Evolutionary conservation across 2,113 vertebrate species (phyloP), one percentile per base, ranked within the genome.

Genomic region (Lates calcarifer): DNA sequence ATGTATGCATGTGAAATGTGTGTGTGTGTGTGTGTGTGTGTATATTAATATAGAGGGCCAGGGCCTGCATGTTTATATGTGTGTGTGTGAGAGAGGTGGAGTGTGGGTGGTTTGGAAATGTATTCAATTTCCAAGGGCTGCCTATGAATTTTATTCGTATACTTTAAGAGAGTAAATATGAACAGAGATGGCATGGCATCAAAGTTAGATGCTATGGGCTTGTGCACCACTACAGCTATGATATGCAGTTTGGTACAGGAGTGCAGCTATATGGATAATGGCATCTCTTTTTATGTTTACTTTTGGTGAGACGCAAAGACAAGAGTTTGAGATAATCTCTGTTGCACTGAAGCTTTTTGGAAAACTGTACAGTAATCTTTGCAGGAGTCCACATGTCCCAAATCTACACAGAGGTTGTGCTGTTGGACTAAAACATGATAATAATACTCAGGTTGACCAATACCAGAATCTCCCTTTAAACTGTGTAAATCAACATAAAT

Each of bases 1-100:
- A 81, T 29, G 4, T 60, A 73, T 39, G 22, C 62, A 29, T 89
- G 79, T 78, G 41, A 68, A 28, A 41, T 79, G 74, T 88, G 82
- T 71, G 60, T 76, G 4, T 82, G 71, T 3, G 14, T 63, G 70
- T 72, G 63, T 83, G 83, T 77, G 76, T 66, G 5, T 71, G 20
- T n/a, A n/a, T n/a, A n/a, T n/a, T n/a, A 74, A 74, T 55, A 58
- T 69, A 58, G 43, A 15, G 57, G 33, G 26, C 26, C 45, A 29
- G 58, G 35, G 57, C 43, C 55, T 55, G 65, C 64, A 28, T 88
- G 63, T 71, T 57, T 79, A 37, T 74, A 33, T 57, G 18, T 73
- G 45, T 82, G 33, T 43, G 45, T 41, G 39, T 83, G 74, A 4
- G 22, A 26, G 51, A 57, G 64, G 20, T 56, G 22, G n/a, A 45